A percentile compares a stretch with the other conserved stretches of the same genome.
Evolutionary conservation across 2,113 vertebrate genomes (phyloP).

Genomic region (Sapayoa aenigma): DNA sequence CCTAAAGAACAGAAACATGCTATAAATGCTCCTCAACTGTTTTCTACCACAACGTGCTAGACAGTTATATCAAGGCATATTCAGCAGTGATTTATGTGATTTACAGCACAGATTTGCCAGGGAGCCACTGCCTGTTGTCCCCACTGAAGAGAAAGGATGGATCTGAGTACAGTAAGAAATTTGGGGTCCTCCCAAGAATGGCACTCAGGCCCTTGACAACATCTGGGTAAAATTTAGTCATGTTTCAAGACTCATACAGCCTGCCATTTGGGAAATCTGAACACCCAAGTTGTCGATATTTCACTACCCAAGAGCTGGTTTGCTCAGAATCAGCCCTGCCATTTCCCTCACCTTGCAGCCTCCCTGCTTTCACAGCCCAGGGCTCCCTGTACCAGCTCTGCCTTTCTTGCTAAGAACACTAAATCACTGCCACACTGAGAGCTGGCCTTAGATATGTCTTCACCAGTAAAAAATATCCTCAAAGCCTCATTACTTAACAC

Average conservation of each 20-base stretch:
- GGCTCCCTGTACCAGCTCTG: background rate
- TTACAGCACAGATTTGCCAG: background rate
- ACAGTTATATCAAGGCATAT: background rate
- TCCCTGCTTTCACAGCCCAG: background rate
- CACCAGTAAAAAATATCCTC: background rate
- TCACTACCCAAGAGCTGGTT: background rate
- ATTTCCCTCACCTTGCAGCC: background rate
- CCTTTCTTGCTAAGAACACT: background rate
- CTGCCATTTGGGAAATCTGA: background rate
- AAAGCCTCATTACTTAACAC: constrained; percentile 14
- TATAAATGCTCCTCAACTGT: background rate
- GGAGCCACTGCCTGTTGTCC: background rate
- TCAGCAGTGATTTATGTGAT: background rate
- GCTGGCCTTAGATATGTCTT: background rate
- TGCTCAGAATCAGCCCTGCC: background rate
- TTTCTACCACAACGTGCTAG: background rate
- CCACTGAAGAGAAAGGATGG: background rate
- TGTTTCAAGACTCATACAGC: background rate
- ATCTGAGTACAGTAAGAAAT: background rate
- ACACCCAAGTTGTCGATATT: background rate
- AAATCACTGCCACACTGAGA: background rate
- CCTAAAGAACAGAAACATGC: background rate
- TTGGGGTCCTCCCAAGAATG: background rate
- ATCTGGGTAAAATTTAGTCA: background rate
- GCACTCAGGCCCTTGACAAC: background rate